Conservation (phyloP, 1,140 invertebrate species). For the Brachionus sp. region DNA sequence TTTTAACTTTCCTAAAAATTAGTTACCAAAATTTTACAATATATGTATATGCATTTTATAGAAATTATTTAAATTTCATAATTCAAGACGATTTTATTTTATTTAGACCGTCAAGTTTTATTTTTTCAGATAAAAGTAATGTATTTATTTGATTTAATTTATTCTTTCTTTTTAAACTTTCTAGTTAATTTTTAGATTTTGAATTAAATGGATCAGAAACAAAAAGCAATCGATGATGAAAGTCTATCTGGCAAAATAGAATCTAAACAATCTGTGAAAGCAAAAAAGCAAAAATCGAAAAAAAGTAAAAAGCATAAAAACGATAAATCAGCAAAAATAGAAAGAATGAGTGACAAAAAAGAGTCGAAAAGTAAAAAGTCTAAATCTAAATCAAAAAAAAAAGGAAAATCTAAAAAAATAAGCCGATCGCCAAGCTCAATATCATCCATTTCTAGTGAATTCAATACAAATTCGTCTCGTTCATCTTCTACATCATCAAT, state of each 20-base stretch:
- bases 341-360: neutral
- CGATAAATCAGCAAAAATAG: neutral
- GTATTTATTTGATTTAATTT: neutral
- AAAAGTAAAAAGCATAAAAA: neutral
- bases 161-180: neutral
- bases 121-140: neutral
- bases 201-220: neutral
- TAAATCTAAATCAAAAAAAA: neutral
- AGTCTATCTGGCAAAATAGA: neutral
- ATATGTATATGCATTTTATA: neutral
- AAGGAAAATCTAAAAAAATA: neutral
- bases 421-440: neutral
- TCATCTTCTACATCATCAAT: neutral
- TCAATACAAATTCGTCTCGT: neutral
- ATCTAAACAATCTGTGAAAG: neutral
- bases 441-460: constrained; percentile 11
- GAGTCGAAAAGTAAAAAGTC: neutral
- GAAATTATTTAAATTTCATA: neutral
- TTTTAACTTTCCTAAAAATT: neutral
- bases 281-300: constrained; percentile 11
- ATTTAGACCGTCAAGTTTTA: neutral
- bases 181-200: neutral
- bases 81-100: neutral
- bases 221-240: neutral
- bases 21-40: neutral